Base-by-base conservation (phyloP, 2,113 vertebrate genomes). In the Nestor notabilis region DNA sequence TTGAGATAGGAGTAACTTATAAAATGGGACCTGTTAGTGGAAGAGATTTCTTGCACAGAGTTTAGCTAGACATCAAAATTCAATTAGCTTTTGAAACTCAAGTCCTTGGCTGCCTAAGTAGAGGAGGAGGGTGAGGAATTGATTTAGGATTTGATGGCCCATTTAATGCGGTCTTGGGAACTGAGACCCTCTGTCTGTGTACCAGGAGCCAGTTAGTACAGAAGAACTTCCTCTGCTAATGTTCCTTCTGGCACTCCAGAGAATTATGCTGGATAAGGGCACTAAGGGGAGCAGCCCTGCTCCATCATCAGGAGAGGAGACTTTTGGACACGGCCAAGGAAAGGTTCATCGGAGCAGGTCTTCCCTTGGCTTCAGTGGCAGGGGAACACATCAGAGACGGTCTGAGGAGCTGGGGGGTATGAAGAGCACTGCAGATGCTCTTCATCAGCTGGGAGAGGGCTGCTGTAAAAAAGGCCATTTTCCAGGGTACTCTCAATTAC, bases 11-110 rank as follows among this genome's bases (percentile, higher is more conserved):
- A 94, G 60, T 94, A 87, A 86, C 90, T 96, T 95, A 78, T 70
- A 83, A 94, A 95, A 89, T 75, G 83, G 53, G 31, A 68, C 53
- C 70, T 78, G 63, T 89, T 96, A 64, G 72, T 94, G 49, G 58
- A 87, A 95, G 89, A 93, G 93, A 92, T 92, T 94, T 93, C 77
- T 95, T 95, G 75, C 69, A 72, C 61, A 52, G 88, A 90, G 53
- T 92, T 95, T 93, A 96, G 75, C 44, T 81, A 89, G 65, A 77
- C 41, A 81, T 97, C 92, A 96, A 92, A 72, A 91, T 72, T 92
- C 92, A 95, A 77, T 96, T 97, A 97, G 69, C 89, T 87, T 90
- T 92, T 93, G 95, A 61, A 95, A 85, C 82, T 83, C 65, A 82
- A 96, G 85, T 82, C 66, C 63, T 83, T 83, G 83, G 83, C 91